These are phyloP conservation scores for Philhelius pedissequus DNA, from an alignment of 2,888 invertebrate genomes.

Conservation along the genomic window DNA sequence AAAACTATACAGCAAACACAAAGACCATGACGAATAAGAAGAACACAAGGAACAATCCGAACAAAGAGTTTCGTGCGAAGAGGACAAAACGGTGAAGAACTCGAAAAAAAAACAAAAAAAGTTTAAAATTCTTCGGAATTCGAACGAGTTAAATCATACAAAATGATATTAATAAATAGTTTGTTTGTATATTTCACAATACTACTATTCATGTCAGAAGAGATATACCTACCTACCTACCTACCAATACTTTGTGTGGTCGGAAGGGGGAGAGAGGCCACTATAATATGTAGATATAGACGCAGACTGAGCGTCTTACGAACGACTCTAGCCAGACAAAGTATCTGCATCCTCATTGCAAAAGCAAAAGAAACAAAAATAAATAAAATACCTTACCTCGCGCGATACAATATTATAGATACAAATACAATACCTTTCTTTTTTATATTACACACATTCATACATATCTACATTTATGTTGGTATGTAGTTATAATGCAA, in stretches of 20 bases:
- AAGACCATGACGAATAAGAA: constrained; percentile 44
- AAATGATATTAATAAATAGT: constrained; percentile 65
- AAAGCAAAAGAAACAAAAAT: background rate
- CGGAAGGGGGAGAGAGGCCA: background rate
- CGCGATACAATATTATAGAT: constrained; percentile 25
- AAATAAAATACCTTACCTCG: background rate
- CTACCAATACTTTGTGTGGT: no score
- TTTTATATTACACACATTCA: no score
- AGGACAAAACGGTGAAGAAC: background rate
- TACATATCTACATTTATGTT: no score
- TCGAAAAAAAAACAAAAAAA: constrained; percentile 22
- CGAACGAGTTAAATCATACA: constrained; percentile 67
- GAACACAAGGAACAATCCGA: constrained; percentile 24
- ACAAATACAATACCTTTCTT: background rate
- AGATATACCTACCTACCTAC: background rate
- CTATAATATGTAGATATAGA: background rate
- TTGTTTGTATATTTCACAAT: constrained; percentile 62
- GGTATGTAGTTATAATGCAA: no score
- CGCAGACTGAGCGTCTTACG: constrained; percentile 27
- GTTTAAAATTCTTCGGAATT: constrained; percentile 63
- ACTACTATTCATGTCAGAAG: constrained; percentile 11
- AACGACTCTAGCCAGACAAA: constrained; percentile 25
- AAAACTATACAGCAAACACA: constrained; percentile 19
- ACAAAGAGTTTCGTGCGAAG: constrained; percentile 53
- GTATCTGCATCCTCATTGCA: constrained; percentile 63